A percentile compares a stretch with the other conserved stretches of the same genome.
phyloP scores from a whole-genome alignment of 1,140 invertebrate genomes.

The Drosophila cardini region DNA sequence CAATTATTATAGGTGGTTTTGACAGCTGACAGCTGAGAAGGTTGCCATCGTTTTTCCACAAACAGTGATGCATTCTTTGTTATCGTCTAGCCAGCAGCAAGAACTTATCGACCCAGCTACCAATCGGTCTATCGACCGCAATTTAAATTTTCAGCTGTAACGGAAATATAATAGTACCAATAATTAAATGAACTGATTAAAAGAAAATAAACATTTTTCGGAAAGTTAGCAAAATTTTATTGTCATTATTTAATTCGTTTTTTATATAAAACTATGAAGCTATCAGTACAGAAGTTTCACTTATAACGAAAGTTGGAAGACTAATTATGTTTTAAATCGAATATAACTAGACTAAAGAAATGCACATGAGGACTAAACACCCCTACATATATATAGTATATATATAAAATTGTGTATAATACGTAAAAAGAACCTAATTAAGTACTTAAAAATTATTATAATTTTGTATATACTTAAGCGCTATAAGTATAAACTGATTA shows the following conservation, averaged over 20 bases:
- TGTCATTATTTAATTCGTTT: conserved; percentile 40
- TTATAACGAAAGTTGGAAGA: conserved; percentile 67
- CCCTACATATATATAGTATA: conserved; percentile 31
- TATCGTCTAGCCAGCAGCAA: conserved; percentile 12
- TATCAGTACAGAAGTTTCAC: conserved; percentile 77
- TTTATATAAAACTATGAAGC: conserved; percentile 57
- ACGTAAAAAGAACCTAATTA: conserved; percentile 54
- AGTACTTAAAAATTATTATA: conserved; percentile 56
- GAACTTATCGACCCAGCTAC: not conserved
- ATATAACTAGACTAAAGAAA: conserved; percentile 37
- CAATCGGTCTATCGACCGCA: not conserved
- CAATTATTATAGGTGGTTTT: conserved; percentile 63
- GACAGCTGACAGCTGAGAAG: conserved; percentile 67
- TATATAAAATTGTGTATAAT: conserved; percentile 3
- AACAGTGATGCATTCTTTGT: conserved; percentile 7
- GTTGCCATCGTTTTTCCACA: conserved; percentile 37
- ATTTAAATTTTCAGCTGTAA: not conserved
- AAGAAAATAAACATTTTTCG: conserved; percentile 2
- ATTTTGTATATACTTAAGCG: conserved; percentile 12
- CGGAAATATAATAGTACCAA: no score
- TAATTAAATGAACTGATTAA: not conserved
- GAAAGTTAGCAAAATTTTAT: conserved; percentile 57
- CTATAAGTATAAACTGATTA: conserved; percentile 58
- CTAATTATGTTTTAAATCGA: conserved; percentile 46
- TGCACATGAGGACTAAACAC: conserved; percentile 29